phyloP scores from a whole-genome alignment of 2,113 vertebrate species.

The Typhlomys cinereus region DNA sequence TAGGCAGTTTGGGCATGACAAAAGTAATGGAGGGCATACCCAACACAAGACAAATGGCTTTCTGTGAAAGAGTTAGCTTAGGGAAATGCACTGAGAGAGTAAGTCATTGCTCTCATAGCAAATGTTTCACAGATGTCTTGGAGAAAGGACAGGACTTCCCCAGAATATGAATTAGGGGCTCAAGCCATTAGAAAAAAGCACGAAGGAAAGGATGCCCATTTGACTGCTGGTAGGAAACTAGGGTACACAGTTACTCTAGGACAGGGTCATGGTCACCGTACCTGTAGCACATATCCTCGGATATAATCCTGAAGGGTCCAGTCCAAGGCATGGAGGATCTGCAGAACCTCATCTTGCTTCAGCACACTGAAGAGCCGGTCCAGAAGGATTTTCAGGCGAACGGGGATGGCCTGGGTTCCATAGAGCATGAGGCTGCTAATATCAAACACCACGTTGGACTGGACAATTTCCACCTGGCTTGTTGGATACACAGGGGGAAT shows the following conservation, averaged over 20 bases:
- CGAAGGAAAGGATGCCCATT: not conserved
- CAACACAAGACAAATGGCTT: not conserved
- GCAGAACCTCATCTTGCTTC: slow-evolving; percentile 96
- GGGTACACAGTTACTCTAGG: not conserved
- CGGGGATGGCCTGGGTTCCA: slow-evolving; percentile 96
- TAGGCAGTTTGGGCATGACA: not conserved
- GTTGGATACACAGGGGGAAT: slow-evolving; percentile 93
- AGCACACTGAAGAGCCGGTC: slow-evolving; percentile 98
- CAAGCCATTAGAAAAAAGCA: not conserved
- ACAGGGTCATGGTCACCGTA: slow-evolving; percentile 38
- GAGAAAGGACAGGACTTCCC: not conserved
- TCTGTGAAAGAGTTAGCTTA: not conserved
- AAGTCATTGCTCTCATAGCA: not conserved
- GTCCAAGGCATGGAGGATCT: slow-evolving; percentile 96
- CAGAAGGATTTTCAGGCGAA: slow-evolving; percentile 97
- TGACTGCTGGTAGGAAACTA: no score
- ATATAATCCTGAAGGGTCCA: slow-evolving; percentile 99
- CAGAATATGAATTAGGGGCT: not conserved
- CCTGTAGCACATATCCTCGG: slow-evolving; percentile 98
- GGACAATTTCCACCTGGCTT: slow-evolving; percentile 98
- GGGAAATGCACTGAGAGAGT: not conserved
- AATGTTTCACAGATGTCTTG: not conserved
- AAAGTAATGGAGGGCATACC: not conserved
- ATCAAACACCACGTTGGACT: slow-evolving; percentile 98
- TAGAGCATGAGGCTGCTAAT: slow-evolving; percentile 99